These are phyloP conservation scores for Neodiprion fabricii DNA, from an alignment of 1,140 invertebrate species.

Conservation along the genomic window DNA sequence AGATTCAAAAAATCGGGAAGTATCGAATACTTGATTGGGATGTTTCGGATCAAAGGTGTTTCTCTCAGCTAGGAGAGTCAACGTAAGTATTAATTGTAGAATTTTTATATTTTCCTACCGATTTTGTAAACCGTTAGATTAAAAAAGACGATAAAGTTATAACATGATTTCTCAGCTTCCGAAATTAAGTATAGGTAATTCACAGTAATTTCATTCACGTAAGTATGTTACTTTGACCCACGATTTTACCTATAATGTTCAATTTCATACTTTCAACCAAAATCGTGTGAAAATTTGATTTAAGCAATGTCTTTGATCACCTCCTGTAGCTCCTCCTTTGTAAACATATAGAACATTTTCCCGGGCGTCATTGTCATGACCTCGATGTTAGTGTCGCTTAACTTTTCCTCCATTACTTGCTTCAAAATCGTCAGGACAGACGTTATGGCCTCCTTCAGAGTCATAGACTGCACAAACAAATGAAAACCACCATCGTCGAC, in stretches of 20 bases:
- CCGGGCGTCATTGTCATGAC: slow-evolving; percentile 92
- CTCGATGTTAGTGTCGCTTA: slow-evolving; percentile 98
- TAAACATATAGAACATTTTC: slow-evolving; percentile 88
- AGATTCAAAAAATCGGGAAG: neutral
- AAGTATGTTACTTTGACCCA: slow-evolving; percentile 11
- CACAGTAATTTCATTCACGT: slow-evolving; percentile 19
- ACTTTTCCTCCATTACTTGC: slow-evolving; percentile 99
- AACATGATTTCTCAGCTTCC: neutral
- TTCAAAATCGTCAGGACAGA: slow-evolving; percentile 93
- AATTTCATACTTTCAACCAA: neutral
- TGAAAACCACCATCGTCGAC: neutral
- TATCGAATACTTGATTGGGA: neutral
- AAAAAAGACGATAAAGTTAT: neutral
- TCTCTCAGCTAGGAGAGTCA: neutral
- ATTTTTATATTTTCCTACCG: neutral
- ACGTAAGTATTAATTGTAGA: neutral
- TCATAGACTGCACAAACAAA: slow-evolving; percentile 84
- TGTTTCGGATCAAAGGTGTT: neutral
- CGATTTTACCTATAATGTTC: slow-evolving; percentile 10
- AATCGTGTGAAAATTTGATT: slow-evolving; percentile 23
- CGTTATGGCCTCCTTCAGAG: slow-evolving; percentile 93
- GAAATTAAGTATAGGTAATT: slow-evolving; percentile 28
- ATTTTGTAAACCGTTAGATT: neutral
- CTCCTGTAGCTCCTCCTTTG: slow-evolving; percentile 89
- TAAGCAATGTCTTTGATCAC: slow-evolving; percentile 83